Base-by-base conservation (phyloP, 1,140 invertebrate genomes). In the Drosophila seguyi region DNA sequence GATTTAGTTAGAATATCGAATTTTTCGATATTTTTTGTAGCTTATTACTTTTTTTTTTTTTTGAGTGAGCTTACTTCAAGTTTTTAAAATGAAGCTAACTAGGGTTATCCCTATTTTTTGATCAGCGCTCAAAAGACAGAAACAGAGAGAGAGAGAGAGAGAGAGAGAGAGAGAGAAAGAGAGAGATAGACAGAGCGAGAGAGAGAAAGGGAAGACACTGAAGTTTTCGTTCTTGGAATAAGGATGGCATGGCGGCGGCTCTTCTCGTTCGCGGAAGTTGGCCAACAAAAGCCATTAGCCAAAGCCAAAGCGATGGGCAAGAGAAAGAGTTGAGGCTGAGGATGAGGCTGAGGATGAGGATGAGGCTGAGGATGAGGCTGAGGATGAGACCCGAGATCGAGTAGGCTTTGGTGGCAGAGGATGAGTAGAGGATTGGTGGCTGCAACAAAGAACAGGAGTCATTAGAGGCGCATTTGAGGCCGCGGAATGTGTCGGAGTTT, bases 381-480 rank as follows among this genome's bases (percentile, higher is more conserved):
- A 62, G 58, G 53, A 57, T 57, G 55, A 36, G 56, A 42, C 38
- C 38, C 20, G 6, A 48, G 57, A 25, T 20, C 27, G 66, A 38
- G 60, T 8, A 47, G 62, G 18, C 29, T 56, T 53, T 1, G 5
- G 14, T 34, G 44, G 44, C 22, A 16, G 55, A 59, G 62, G 66
- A 69, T 44, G 61, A 69, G 66, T 36, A 66, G 61, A 68, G 61
- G 55, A 68, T 71, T 71, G 60, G 53, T 25, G 61, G 45, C 57
- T 56, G 61, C 71, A 72, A 87, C 83, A 87, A 88, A 88, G 84
- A 90, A 88, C 85, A 90, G 85, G 86, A 90, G 86, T 90, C 85
- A 90, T 90, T 88, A 88, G 85, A 88, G 82, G 68, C 61, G 82
- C 83, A 75, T 86, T 86, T 86, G 82, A 82, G 82, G 56, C 78